Base-by-base conservation (phyloP, 2,888 invertebrate species). In the Oligia strigilis region DNA sequence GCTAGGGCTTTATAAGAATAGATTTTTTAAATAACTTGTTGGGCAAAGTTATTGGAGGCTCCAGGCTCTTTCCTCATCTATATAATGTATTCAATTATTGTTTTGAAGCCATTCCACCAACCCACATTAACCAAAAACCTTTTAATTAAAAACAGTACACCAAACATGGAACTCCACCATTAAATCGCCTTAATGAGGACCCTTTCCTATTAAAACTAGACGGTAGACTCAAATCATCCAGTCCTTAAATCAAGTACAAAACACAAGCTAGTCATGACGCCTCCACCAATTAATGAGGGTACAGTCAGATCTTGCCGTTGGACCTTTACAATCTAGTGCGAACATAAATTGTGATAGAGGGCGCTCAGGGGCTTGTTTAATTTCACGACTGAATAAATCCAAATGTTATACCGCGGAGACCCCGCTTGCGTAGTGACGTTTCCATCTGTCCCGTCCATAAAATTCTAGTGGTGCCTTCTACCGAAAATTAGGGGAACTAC, bases 341-440 rank as follows among this genome's bases (percentile, higher is more conserved):
- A 95, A 96, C 96, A 95, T 97, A 96, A 96, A 97, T 96, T 95
- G 94, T 95, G 94, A 96, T 95, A 95, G 95, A 94, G 94, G 93
- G 94, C 92, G 95, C 95, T 91, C 87, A 88, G 95, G 94, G 95
- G 94, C 95, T 95, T 96, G 96, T 96, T 96, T 96, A 95, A 96
- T 97, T 96, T 97, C 96, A 97, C 96, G 96, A 94, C 94, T 96
- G 96, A 95, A 96, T 96, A 96, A 96, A 96, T 96, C 95, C 95
- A 94, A 96, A 96, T 96, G 96, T 94, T 95, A 94, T 95, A 94
- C 94, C 93, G 91, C 90, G 87, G 94, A 93, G 94, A 81, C 92
- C 91, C 49, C 49, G 14, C 49, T 82, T 86, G 86, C 89, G 84
- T 87, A 90, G 86, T 93, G 93, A 93, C 94, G 91, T 92, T 92